phyloP scores from a whole-genome alignment of 1,140 invertebrate genomes.

The Cryptotermes secundus region DNA sequence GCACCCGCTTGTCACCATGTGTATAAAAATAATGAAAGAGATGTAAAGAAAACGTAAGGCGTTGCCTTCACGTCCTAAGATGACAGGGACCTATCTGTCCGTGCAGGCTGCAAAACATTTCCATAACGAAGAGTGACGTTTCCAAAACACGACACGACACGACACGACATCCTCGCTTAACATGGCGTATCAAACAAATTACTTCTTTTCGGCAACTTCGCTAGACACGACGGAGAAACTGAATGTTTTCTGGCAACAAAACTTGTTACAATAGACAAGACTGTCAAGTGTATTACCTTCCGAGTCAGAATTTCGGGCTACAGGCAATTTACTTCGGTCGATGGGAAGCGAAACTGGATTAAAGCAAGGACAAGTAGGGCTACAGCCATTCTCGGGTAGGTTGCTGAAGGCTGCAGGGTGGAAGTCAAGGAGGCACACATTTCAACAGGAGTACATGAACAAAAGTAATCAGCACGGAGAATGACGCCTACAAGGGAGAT shows the following conservation, averaged over 20 bases:
- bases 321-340: no score
- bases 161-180: background rate
- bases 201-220: background rate
- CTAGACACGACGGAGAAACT: background rate
- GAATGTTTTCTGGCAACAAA: background rate
- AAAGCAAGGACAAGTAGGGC: no score
- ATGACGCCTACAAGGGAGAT: no score
- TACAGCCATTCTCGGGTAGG: no score
- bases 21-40: no score
- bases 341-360: no score
- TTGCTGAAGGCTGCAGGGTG: no score
- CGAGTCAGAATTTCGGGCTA: background rate
- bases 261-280: background rate
- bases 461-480: no score
- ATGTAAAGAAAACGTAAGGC: background rate
- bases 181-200: background rate
- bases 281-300: no score
- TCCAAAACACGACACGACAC: constrained; percentile 8
- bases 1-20: no score
- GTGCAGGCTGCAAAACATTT: constrained; percentile 1
- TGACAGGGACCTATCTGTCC: background rate
- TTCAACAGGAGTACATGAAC: no score
- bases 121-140: background rate
- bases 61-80: background rate
- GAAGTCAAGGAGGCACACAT: no score